Evolutionary conservation across 2,113 vertebrate genomes (phyloP).

Genomic region (Ictidomys tridecemlineatus): DNA sequence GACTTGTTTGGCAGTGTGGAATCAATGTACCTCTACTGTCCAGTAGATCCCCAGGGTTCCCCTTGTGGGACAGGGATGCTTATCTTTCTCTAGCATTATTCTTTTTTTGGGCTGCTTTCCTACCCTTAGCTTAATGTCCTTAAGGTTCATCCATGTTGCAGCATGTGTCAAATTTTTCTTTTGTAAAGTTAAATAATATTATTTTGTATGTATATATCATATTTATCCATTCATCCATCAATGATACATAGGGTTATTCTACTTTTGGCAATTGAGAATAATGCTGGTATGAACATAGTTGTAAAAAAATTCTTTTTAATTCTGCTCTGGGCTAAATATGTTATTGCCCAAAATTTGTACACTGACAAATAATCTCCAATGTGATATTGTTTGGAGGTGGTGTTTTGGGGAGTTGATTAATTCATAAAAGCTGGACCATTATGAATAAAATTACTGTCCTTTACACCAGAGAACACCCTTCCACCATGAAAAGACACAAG

Average conservation of each 20-base stretch:
- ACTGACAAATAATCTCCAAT: not conserved
- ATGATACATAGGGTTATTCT: not conserved
- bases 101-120: not conserved
- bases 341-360: not conserved
- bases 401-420: not conserved
- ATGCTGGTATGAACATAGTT: not conserved
- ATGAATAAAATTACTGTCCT: too few relatives aligned
- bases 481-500: too few relatives aligned
- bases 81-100: too few relatives aligned
- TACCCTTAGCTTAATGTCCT: not conserved
- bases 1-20: too few relatives aligned
- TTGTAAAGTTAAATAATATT: too few relatives aligned
- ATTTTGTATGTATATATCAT: rapidly evolving
- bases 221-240: not conserved
- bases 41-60: too few relatives aligned
- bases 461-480: not conserved
- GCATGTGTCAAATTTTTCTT: not conserved
- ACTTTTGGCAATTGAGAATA: not conserved
- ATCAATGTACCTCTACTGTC: too few relatives aligned
- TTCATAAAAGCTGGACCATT: not conserved
- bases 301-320: too few relatives aligned
- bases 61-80: too few relatives aligned
- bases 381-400: not conserved
- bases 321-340: not conserved
- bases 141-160: too few relatives aligned